Evolutionary conservation across 2,113 vertebrate species (phyloP).

Genomic region (Bettongia penicillata): DNA sequence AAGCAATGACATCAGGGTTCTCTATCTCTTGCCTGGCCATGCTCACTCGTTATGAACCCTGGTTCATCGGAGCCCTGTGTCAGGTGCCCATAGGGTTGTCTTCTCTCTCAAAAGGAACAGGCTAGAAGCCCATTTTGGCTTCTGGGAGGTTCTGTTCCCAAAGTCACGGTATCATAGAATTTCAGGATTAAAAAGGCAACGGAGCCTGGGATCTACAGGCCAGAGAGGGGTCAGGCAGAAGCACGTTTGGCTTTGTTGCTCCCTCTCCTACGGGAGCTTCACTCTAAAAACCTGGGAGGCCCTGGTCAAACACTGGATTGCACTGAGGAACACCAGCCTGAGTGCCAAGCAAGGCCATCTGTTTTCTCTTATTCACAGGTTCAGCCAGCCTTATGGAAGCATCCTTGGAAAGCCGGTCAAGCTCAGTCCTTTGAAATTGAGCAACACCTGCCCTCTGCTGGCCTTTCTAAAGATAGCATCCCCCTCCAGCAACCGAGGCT

Average conservation of each 20-base stretch:
- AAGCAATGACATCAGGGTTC: not conserved
- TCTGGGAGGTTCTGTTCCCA: not conserved
- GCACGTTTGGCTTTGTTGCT: not conserved
- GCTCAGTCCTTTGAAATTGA: not conserved
- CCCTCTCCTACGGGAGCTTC: not conserved
- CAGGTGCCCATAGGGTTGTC: no score
- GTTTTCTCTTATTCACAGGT: constrained; percentile 27
- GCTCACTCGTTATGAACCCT: not conserved
- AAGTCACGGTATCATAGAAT: not conserved
- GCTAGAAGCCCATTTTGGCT: not conserved
- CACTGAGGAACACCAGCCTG: not conserved
- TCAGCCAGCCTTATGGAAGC: not conserved
- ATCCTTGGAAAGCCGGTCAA: not conserved
- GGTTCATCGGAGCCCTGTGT: not conserved
- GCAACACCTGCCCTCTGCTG: constrained; percentile 59
- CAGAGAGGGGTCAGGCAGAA: constrained; percentile 15
- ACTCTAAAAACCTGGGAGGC: constrained; percentile 5
- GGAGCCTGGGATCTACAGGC: not conserved
- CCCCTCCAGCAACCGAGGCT: not conserved
- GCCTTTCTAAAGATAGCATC: not conserved
- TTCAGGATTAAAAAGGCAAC: not conserved
- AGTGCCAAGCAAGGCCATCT: constrained; percentile 62
- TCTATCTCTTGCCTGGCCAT: not conserved
- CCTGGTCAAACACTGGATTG: not conserved
- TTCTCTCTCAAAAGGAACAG: no score